A percentile compares a stretch with the other conserved stretches of the same genome.
These are phyloP conservation scores for Limnothrissa miodon DNA, from an alignment of 2,113 vertebrate genomes.

Conservation along the genomic window DNA sequence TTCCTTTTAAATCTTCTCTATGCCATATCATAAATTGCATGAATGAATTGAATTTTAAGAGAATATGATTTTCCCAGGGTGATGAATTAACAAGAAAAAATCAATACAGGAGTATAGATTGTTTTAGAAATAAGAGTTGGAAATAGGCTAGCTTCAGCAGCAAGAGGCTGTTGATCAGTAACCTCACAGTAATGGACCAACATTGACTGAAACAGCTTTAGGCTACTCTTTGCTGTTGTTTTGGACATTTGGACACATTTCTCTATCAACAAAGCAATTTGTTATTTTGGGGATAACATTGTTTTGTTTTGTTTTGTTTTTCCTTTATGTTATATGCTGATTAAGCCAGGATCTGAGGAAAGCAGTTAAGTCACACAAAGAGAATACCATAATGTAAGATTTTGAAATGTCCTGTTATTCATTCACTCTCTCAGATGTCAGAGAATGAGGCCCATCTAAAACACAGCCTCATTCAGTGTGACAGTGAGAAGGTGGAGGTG, in stretches of 20 bases:
- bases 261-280: neutral
- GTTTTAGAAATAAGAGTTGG: neutral
- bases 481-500: conserved; percentile 70
- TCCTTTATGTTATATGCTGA: neutral
- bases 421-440: conserved; percentile 76
- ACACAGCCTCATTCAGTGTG: conserved; percentile 67
- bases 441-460: conserved; percentile 66
- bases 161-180: neutral
- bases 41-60: neutral
- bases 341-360: neutral
- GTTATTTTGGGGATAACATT: no score
- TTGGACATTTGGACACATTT: neutral
- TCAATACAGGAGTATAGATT: no score
- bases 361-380: neutral
- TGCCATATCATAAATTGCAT: neutral
- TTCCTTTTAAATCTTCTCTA: neutral
- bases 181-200: neutral
- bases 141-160: neutral
- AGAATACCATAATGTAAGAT: neutral
- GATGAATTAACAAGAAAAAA: neutral
- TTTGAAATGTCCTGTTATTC: no score
- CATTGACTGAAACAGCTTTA: neutral
- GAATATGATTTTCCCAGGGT: neutral
- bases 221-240: neutral
- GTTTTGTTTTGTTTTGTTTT: no score